phyloP scores from a whole-genome alignment of 2,113 vertebrate species.

The Meriones unguiculatus region DNA sequence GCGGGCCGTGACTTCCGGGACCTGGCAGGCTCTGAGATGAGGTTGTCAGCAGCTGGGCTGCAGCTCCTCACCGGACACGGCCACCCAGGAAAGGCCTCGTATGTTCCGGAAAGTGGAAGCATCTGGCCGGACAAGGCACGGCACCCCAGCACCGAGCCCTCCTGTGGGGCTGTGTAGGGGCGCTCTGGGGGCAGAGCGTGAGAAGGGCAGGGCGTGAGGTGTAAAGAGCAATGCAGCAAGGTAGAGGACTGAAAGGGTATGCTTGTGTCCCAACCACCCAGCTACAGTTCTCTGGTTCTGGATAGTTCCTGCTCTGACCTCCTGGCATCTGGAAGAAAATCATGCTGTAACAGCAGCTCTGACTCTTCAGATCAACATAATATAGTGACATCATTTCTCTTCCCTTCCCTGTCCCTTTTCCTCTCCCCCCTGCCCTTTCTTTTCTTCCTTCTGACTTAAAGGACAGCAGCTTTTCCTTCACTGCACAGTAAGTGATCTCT shows the following conservation, averaged over 20 bases:
- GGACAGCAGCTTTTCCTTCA: not conserved
- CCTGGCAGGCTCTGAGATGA: constrained; percentile 32
- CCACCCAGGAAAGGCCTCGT: not conserved
- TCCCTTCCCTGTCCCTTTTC: not conserved
- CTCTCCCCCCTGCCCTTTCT: not conserved
- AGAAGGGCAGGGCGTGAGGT: constrained; percentile 84
- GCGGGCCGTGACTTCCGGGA: constrained; percentile 56
- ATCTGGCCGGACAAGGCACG: constrained; percentile 85
- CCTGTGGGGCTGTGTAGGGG: constrained; percentile 82
- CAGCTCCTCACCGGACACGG: constrained; percentile 8
- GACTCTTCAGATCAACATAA: not conserved
- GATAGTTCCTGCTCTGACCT: not conserved
- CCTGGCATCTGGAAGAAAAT: not conserved
- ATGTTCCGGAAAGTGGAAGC: constrained; percentile 78
- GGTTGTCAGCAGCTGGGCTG: constrained; percentile 65
- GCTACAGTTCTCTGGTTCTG: not conserved
- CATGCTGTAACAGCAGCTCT: not conserved
- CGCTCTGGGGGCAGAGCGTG: constrained; percentile 64
- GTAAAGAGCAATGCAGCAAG: constrained; percentile 58
- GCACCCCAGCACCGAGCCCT: constrained; percentile 26
- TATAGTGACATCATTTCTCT: not conserved
- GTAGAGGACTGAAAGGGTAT: fast-evolving
- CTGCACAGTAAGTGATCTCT: not conserved
- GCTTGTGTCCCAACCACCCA: not conserved
- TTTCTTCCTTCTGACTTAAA: not conserved